Evolutionary conservation across 1,140 invertebrate genomes (phyloP).

Genomic region (Asobara japonica): DNA sequence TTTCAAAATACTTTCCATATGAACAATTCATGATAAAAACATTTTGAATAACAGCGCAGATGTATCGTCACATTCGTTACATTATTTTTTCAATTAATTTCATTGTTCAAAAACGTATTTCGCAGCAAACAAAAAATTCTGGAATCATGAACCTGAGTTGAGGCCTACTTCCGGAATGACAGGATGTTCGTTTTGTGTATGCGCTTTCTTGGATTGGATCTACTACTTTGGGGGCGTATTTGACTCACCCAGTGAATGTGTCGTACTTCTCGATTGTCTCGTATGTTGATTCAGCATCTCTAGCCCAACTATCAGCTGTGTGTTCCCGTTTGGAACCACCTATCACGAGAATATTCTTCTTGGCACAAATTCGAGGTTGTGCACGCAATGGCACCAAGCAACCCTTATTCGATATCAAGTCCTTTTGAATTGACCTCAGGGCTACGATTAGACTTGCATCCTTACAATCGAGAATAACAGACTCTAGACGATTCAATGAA

Average conservation of each 20-base stretch:
- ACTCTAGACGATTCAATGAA: constrained; percentile 82
- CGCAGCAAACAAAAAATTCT: too few species aligned
- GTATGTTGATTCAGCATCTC: constrained; percentile 78
- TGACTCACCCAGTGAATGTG: constrained; percentile 76
- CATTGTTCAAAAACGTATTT: too few species aligned
- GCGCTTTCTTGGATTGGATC: too few species aligned
- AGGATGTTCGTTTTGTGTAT: too few species aligned
- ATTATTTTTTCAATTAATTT: too few species aligned
- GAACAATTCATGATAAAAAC: too few species aligned
- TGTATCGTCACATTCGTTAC: too few species aligned
- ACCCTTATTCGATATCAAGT: constrained; percentile 81
- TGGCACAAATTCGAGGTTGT: constrained; percentile 82
- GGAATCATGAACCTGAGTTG: too few species aligned
- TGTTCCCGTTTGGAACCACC: constrained; percentile 89
- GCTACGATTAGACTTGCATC: constrained; percentile 85
- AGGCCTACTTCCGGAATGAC: too few species aligned
- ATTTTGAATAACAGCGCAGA: too few species aligned
- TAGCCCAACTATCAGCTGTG: constrained; percentile 69
- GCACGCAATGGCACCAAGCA: constrained; percentile 80
- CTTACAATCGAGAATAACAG: constrained; percentile 81
- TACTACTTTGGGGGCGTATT: too few species aligned
- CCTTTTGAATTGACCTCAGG: constrained; percentile 82
- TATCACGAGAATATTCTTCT: constrained; percentile 89
- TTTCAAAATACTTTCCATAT: too few species aligned
- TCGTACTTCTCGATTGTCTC: constrained; percentile 84